Percentiles rank a stretch among this genome's conserved stretches.
These are phyloP conservation scores for Sternotherus odoratus DNA, from an alignment of 2,797 vertebrate species.

Conservation along the genomic window DNA sequence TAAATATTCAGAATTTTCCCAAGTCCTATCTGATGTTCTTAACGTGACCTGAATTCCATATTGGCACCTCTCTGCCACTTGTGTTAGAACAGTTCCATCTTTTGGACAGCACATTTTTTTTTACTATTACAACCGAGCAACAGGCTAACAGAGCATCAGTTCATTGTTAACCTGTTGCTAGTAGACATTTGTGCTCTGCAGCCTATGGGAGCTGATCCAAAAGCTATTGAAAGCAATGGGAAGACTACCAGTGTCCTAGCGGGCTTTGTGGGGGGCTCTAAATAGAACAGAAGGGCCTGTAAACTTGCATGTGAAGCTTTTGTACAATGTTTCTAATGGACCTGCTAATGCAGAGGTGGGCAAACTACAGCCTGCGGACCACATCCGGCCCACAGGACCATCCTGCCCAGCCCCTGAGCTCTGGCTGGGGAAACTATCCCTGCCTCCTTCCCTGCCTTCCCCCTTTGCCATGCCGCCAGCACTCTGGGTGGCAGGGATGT, in stretches of 20 bases:
- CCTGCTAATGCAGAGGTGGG: neutral
- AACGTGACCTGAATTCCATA: neutral
- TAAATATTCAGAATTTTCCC: neutral
- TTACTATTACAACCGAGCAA: neutral
- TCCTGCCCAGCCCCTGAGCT: too few relatives aligned
- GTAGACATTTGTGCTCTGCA: accelerated
- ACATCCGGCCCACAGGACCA: too few relatives aligned
- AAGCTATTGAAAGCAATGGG: neutral
- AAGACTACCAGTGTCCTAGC: neutral
- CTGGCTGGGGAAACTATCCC: too few relatives aligned
- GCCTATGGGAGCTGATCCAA: neutral
- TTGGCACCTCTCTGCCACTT: neutral
- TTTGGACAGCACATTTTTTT: neutral
- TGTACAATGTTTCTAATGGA: neutral
- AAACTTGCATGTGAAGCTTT: neutral
- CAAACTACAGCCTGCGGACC: too few relatives aligned
- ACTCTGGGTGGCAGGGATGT: too few relatives aligned
- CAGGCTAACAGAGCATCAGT: neutral
- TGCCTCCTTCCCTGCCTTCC: too few relatives aligned
- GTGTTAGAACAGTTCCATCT: neutral
- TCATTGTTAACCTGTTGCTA: accelerated
- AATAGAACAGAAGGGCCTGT: neutral
- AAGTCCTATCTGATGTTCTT: neutral
- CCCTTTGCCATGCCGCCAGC: too few relatives aligned
- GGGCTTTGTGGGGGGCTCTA: neutral